Percentiles rank a stretch among this genome's conserved stretches.
Evolutionary conservation across 1,140 invertebrate genomes (phyloP).

Genomic region (Chlorops oryzae): DNA sequence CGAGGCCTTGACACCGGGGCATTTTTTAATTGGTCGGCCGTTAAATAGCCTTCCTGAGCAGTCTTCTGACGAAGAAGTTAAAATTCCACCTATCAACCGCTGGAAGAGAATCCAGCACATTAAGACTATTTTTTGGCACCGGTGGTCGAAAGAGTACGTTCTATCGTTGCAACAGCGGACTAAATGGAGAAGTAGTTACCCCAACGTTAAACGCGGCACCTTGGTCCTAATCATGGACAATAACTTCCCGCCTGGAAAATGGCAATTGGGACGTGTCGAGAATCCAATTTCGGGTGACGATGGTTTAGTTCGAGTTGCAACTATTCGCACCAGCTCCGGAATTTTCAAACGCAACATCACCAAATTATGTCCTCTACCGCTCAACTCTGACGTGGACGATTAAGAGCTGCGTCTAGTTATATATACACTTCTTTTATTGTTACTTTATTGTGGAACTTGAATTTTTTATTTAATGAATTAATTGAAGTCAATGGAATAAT

Average conservation of each 20-base stretch:
- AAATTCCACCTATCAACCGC: neutral
- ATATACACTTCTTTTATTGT: too few species aligned
- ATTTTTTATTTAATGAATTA: too few species aligned
- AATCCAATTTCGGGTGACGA: constrained; percentile 26
- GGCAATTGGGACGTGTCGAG: constrained; percentile 30
- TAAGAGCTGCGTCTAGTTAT: too few species aligned
- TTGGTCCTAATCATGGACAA: constrained; percentile 43
- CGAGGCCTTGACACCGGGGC: neutral
- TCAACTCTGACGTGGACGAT: too few species aligned
- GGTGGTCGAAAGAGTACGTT: constrained; percentile 29
- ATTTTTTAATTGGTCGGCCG: constrained; percentile 4
- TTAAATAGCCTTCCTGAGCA: neutral
- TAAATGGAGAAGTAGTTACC: constrained; percentile 30
- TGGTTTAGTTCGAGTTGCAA: constrained; percentile 26
- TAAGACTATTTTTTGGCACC: constrained; percentile 5
- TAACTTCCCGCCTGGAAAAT: constrained; percentile 34
- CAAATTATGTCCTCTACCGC: too few species aligned
- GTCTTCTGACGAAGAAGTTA: too few species aligned
- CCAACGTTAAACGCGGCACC: constrained; percentile 23
- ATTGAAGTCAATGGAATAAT: too few species aligned
- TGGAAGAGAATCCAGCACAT: neutral
- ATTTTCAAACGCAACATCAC: constrained; percentile 25
- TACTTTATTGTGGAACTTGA: too few species aligned
- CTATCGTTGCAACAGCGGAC: constrained; percentile 26
- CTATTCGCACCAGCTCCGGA: constrained; percentile 23